Evolutionary conservation across 2,888 invertebrate species (phyloP).

Genomic region (Poecilus cupreus): DNA sequence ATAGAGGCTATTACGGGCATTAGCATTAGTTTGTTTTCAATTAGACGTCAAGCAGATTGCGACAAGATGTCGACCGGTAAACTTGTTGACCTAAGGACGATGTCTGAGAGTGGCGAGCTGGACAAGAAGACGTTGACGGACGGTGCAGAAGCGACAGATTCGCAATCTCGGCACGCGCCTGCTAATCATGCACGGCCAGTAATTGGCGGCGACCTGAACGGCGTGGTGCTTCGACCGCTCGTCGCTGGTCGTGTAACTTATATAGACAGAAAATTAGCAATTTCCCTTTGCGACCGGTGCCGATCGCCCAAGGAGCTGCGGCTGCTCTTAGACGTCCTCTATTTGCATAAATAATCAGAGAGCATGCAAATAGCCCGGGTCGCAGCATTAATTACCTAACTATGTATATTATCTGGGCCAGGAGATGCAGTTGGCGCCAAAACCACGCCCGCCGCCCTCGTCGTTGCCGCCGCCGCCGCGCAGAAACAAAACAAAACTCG

Average conservation of each 20-base stretch:
- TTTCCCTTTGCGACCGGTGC: slow-evolving; percentile 68
- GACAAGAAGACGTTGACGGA: neutral
- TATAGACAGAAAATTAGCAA: slow-evolving; percentile 71
- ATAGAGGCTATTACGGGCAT: neutral
- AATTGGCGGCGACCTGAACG: slow-evolving; percentile 63
- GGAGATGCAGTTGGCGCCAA: slow-evolving; percentile 68
- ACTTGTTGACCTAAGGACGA: slow-evolving; percentile 23
- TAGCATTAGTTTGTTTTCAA: slow-evolving; percentile 1
- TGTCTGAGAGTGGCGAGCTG: neutral
- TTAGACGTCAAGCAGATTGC: neutral
- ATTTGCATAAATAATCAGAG: slow-evolving; percentile 74
- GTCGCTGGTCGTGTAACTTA: slow-evolving; percentile 45
- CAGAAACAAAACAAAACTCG: slow-evolving; percentile 64
- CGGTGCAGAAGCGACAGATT: slow-evolving; percentile 36
- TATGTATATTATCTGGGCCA: slow-evolving; percentile 68
- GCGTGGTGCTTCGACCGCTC: neutral
- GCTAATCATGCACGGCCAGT: slow-evolving; percentile 68
- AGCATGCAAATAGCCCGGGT: slow-evolving; percentile 72
- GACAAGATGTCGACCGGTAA: slow-evolving; percentile 15
- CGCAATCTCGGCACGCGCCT: slow-evolving; percentile 61
- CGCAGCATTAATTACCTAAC: slow-evolving; percentile 72
- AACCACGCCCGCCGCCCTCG: slow-evolving; percentile 63
- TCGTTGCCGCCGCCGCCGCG: slow-evolving; percentile 59
- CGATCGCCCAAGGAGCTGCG: slow-evolving; percentile 61
- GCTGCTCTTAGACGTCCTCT: slow-evolving; percentile 67